Evolutionary conservation across 2,113 vertebrate species (phyloP).

Genomic region (Accipiter cooperii): DNA sequence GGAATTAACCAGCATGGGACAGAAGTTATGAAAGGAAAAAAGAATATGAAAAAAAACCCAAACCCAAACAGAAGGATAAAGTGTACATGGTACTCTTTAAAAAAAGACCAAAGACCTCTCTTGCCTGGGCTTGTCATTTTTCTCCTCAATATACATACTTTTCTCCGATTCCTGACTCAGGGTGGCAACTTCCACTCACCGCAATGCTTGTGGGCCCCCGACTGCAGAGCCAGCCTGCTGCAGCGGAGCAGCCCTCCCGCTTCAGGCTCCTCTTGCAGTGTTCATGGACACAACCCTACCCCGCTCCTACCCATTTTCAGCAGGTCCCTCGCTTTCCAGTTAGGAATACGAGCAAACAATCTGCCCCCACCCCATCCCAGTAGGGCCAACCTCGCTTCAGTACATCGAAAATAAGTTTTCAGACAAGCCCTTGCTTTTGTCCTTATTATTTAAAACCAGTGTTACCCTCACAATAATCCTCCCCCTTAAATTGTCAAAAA

Average conservation of each 20-base stretch:
- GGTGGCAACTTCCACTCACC: neutral
- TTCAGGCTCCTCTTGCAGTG: neutral
- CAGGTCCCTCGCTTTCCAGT: neutral
- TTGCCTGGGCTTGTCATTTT: neutral
- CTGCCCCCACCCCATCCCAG: neutral
- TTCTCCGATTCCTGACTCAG: neutral
- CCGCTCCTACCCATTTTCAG: neutral
- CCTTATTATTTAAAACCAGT: neutral
- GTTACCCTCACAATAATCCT: neutral
- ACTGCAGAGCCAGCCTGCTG: rapidly evolving
- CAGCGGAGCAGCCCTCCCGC: rapidly evolving
- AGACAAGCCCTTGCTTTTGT: neutral
- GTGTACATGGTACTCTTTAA: neutral
- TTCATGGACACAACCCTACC: neutral
- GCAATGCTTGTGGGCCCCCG: rapidly evolving
- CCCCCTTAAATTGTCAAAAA: neutral
- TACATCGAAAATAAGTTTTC: neutral
- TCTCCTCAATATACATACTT: neutral
- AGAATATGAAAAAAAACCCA: neutral
- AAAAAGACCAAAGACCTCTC: neutral
- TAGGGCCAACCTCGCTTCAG: neutral
- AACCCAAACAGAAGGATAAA: neutral
- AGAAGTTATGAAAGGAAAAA: neutral
- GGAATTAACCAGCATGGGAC: neutral
- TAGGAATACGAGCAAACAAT: neutral